Evolutionary conservation across 2,797 vertebrate genomes (phyloP), one percentile per base, ranked within the genome.

Genomic region (Danionella dracula): DNA sequence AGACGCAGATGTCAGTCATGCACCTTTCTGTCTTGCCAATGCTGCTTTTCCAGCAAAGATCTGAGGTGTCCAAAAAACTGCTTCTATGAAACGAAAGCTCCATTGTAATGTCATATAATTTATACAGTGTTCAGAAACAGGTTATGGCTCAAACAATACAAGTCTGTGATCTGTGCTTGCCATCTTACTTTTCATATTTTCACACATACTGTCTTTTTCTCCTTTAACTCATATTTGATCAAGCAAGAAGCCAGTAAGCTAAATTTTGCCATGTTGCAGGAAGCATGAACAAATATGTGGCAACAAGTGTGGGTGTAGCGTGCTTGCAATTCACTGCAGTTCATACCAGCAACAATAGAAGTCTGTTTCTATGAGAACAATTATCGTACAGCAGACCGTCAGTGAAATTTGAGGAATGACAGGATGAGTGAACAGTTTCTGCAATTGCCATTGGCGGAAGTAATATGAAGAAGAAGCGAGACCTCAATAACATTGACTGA

Each of bases 1-100:
- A 65, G 59, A 60, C 63, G 42, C 68, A 68, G 8, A 23, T 54
- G 64, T 71, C 68, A 65, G 56, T 71, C 68, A 71, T 40, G n/a
- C 49, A 15, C 35, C 44, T 32, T 46, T 61, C 35, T 12, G 41
- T 66, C 27, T 46, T 54, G 55, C 38, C 54, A 56, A 44, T 21
- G 2, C 7, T 23, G 29, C 29, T 37, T 38, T 49, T 42, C 10
- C 41, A 29, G 55, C 20, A 21, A 34, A 56, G 32, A 56, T 49
- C 29, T 54, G 40, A 69, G 46, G 32, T 38, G 55, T 55, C n/a
- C 56, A 35, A 41, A 32, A 16, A 46, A 63, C 37, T 15, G 27
- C 67, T 64, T 53, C 40, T 35, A 38, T 27, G 13, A 27, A 54
- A 64, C 44, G 38, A 17, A 54, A 11, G 12, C 32, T 45, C 38